Conservation (phyloP, 1,140 invertebrate genomes). For the Scaptomyza hsui region DNA sequence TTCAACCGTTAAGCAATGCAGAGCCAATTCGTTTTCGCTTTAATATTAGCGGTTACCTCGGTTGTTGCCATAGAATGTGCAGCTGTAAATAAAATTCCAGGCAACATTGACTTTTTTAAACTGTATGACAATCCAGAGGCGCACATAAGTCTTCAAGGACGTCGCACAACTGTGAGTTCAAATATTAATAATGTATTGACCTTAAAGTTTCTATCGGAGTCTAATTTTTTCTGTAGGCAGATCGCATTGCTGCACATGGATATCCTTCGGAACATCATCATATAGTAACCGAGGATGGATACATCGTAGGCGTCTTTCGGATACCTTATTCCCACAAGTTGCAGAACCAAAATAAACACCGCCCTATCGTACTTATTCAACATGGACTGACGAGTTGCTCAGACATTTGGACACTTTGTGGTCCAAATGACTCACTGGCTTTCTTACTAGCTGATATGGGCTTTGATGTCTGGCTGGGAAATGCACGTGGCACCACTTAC, state of each 20-base stretch:
- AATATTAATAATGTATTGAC: too few species aligned
- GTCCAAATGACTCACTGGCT: constrained; percentile 85
- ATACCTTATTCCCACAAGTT: constrained; percentile 82
- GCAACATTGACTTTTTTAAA: constrained; percentile 57
- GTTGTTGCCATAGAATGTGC: constrained; percentile 4
- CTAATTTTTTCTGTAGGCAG: constrained; percentile 17
- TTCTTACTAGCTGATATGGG: constrained; percentile 88
- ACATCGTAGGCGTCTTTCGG: constrained; percentile 85
- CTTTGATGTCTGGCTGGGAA: constrained; percentile 88
- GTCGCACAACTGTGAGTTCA: constrained; percentile 47
- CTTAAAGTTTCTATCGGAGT: background rate
- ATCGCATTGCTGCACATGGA: constrained; percentile 59
- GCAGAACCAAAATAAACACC: constrained; percentile 54
- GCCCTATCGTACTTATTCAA: constrained; percentile 87
- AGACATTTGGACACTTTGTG: constrained; percentile 89
- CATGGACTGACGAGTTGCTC: constrained; percentile 91
- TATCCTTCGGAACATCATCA: constrained; percentile 86
- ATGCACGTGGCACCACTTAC: constrained; percentile 84
- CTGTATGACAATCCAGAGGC: constrained; percentile 62
- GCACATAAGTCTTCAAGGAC: constrained; percentile 34
- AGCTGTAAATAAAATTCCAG: constrained; percentile 19
- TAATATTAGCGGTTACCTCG: constrained; percentile 15
- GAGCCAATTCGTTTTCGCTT: background rate
- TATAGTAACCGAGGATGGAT: constrained; percentile 85
- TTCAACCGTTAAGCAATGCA: constrained; percentile 27